Evolutionary conservation across 35 echinoderm and acorn worm species (phyloP).

Genomic region (Apostichopus parvimensis): DNA sequence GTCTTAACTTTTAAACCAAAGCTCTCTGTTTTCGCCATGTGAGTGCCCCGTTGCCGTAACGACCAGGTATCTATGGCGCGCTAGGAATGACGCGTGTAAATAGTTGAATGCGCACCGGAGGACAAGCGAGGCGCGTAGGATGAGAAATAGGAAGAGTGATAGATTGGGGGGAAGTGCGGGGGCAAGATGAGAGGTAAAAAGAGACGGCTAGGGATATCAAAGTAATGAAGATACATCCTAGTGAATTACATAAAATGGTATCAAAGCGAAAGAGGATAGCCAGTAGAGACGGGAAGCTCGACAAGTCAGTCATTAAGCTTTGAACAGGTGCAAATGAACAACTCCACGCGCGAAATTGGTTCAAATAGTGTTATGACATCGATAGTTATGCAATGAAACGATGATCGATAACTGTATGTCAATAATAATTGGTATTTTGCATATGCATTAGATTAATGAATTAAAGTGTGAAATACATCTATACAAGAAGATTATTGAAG

Average conservation of each 20-base stretch:
- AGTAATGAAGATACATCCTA: background rate
- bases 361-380: no score
- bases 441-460: no score
- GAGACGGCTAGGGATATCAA: conserved; percentile 2
- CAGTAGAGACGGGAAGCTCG: background rate
- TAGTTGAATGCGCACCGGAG: conserved; percentile 18
- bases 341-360: no score
- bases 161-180: background rate
- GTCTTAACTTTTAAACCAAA: background rate
- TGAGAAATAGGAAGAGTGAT: background rate
- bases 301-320: background rate
- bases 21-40: conserved; percentile 39
- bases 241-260: background rate
- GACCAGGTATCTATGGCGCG: conserved; percentile 39
- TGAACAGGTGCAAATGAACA: background rate
- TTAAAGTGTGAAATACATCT: no score
- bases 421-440: no score
- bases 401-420: no score
- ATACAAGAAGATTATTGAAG: no score
- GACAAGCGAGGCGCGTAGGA: conserved; percentile 34
- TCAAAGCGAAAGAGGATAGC: background rate
- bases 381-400: no score
- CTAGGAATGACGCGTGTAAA: conserved; percentile 49
- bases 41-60: conserved; percentile 29
- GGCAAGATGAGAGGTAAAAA: background rate